These are phyloP conservation scores for Magallana nippona DNA, from an alignment of 2,888 invertebrate genomes.

Conservation along the genomic window DNA sequence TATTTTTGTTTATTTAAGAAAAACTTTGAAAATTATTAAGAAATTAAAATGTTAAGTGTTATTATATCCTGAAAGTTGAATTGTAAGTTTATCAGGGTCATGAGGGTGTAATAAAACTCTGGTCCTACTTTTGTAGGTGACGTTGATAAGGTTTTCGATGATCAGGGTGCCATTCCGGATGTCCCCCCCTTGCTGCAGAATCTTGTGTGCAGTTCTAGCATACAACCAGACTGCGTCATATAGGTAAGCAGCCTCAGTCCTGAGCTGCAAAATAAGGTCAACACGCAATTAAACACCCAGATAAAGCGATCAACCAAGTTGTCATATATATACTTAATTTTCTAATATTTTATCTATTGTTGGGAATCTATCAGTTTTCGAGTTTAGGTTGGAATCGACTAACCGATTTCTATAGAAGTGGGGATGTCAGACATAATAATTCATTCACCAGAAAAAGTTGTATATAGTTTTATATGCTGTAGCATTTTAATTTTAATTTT, in stretches of 20 bases:
- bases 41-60: no score
- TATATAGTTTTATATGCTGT: no score
- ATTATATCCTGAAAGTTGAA: neutral
- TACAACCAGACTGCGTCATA: conserved; percentile 81
- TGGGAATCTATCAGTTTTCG: neutral
- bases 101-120: neutral
- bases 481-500: no score
- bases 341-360: neutral
- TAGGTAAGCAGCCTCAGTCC: conserved; percentile 80
- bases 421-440: no score
- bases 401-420: no score
- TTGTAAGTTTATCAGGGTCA: neutral
- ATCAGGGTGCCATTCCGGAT: conserved; percentile 79
- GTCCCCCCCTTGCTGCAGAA: conserved; percentile 74
- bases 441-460: no score
- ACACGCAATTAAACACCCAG: no score
- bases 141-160: conserved; percentile 78
- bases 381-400: neutral
- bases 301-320: neutral
- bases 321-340: neutral
- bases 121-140: conserved; percentile 80
- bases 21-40: no score
- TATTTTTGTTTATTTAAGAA: no score
- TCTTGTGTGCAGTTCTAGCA: conserved; percentile 79
- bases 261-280: conserved; percentile 60